phyloP scores from a whole-genome alignment of 1,140 invertebrate species.

The Helicorthomorpha holstii region DNA sequence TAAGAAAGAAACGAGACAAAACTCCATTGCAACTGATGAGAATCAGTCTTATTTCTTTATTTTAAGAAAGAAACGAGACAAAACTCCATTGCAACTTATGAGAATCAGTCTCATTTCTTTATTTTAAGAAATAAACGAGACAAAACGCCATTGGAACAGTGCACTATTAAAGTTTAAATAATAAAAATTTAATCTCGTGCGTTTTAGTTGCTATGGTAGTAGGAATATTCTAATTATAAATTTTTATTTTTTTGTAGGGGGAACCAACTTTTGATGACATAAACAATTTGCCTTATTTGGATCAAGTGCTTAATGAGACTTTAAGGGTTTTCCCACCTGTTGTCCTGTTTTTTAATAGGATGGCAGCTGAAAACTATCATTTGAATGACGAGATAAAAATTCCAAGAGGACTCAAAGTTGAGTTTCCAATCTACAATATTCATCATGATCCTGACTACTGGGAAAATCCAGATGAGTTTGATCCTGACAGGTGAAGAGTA shows the following conservation, averaged over 20 bases:
- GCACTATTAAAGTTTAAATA: neutral
- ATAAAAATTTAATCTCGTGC: neutral
- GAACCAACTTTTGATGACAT: conserved; percentile 37
- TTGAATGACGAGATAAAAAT: conserved; percentile 6
- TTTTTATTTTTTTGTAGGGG: neutral
- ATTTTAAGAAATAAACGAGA: too few species aligned
- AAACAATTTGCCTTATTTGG: conserved; percentile 40
- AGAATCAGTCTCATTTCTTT: too few species aligned
- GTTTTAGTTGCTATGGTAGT: neutral
- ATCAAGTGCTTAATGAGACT: conserved; percentile 35
- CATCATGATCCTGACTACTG: conserved; percentile 14
- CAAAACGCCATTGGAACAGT: too few species aligned
- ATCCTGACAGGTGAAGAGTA: conserved; percentile 11
- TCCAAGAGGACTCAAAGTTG: conserved; percentile 11
- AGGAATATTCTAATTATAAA: neutral
- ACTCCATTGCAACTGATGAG: too few species aligned
- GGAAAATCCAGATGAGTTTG: conserved; percentile 15
- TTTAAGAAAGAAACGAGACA: too few species aligned
- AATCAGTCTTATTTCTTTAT: too few species aligned
- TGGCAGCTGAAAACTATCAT: neutral
- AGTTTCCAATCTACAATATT: conserved; percentile 14
- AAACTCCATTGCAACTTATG: too few species aligned
- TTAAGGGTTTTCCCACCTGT: neutral
- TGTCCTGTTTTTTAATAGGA: conserved; percentile 1
- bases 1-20: too few species aligned